Percentiles rank a stretch among this genome's conserved stretches.
phyloP scores from a whole-genome alignment of 1,140 invertebrate species.

The Diuraphis noxia region DNA sequence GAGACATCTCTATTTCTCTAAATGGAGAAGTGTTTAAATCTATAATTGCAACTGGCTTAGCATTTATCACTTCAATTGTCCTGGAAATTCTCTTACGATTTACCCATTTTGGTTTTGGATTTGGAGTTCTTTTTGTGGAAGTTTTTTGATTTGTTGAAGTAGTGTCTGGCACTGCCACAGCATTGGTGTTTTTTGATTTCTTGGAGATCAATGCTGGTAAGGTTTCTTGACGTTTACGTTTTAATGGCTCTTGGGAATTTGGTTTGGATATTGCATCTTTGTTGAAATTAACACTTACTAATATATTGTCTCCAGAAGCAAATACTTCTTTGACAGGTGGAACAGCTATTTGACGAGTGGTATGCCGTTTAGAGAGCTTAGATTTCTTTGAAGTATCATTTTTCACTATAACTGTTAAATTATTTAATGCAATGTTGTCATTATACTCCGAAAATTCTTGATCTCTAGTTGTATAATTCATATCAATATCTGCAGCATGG shows the following conservation, averaged over 20 bases:
- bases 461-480: conserved; percentile 37
- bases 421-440: conserved; percentile 43
- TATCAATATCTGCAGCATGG: conserved; percentile 9
- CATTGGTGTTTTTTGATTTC: conserved; percentile 15
- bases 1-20: conserved; percentile 76
- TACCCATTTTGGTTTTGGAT: conserved; percentile 60
- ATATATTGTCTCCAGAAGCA: conserved; percentile 86
- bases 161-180: conserved; percentile 57
- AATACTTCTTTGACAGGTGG: conserved; percentile 85
- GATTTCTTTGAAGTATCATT: conserved; percentile 58
- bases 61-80: conserved; percentile 54
- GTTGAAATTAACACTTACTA: conserved; percentile 86
- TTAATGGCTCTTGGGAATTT: conserved; percentile 35
- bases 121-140: conserved; percentile 63
- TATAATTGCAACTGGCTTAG: conserved; percentile 79
- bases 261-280: conserved; percentile 25
- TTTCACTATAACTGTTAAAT: conserved; percentile 53
- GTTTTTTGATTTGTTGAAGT: conserved; percentile 61
- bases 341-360: conserved; percentile 57
- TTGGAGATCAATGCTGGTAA: not conserved
- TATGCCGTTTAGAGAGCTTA: conserved; percentile 45
- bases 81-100: conserved; percentile 55
- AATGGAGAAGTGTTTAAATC: conserved; percentile 84
- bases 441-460: conserved; percentile 44
- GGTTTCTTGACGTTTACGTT: conserved; percentile 39